These are phyloP conservation scores for Ptychochromis oligacanthus DNA, from an alignment of 2,113 vertebrate species.

Conservation along the genomic window DNA sequence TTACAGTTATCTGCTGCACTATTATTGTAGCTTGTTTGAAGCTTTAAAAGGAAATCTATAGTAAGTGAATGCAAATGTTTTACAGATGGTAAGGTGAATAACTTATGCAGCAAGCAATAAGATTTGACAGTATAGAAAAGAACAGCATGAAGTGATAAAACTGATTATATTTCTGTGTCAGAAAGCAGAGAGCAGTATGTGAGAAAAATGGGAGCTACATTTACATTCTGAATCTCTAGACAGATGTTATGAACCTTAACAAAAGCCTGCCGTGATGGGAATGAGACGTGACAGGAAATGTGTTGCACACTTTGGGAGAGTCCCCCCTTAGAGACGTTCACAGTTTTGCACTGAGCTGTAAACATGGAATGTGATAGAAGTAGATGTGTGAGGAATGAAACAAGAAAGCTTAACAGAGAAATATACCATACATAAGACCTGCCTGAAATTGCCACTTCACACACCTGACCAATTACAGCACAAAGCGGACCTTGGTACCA, in stretches of 20 bases:
- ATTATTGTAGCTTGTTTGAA: neutral
- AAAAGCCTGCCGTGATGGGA: neutral
- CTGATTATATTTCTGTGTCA: neutral
- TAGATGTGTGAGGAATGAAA: neutral
- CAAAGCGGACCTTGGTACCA: too few relatives aligned
- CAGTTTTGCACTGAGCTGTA: neutral
- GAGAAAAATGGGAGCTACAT: neutral
- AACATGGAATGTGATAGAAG: neutral
- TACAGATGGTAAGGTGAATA: neutral
- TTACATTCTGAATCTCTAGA: neutral
- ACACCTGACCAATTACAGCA: too few relatives aligned
- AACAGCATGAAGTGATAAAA: neutral
- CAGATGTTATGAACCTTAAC: neutral
- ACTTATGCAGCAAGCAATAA: neutral
- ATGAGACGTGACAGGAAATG: neutral
- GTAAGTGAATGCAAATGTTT: neutral
- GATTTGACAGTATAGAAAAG: neutral
- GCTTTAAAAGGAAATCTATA: neutral
- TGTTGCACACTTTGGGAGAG: neutral
- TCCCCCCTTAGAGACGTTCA: neutral
- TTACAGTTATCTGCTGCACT: neutral
- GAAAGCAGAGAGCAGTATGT: neutral
- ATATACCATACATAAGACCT: too few relatives aligned
- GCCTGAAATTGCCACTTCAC: too few relatives aligned
- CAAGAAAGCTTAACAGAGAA: neutral